Evolutionary conservation across 1,140 invertebrate genomes (phyloP), one percentile per base, ranked within the genome.

Genomic region (Colletes gigas): DNA sequence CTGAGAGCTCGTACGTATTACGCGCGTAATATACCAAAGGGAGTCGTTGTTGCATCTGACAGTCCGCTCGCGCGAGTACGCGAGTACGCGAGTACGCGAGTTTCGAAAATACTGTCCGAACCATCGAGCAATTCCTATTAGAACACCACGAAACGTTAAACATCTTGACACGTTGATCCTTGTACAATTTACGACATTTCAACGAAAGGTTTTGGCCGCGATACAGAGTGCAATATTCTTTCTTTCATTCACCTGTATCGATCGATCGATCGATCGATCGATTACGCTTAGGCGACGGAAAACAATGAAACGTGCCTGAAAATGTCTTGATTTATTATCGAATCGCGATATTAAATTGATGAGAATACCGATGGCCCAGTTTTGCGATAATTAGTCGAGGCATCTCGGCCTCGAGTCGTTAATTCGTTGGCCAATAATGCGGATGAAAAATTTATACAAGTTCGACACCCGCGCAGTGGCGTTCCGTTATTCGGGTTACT

Each of bases 91-190:
- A 15, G 30, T 9, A 17, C 4, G 5, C 39, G 41, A 62, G 66
- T n/a, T 52, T 39, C 44, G 47, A 72, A 57, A 57, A 79, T 50
- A 70, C 65, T 52, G 66, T 74, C 10, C 60, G 8, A 30, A 39
- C 47, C 71, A 39, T 54, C 54, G n/a, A 8, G 78, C 71, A 75
- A 80, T 80, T 80, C 63, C 60, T 68, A 74, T 75, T 74, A 68
- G 65, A 77, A 19, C 52, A 41, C 55, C n/a, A 12, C 41, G 21
- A 57, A 19, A 41, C 39, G 3, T 66, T 30, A 41, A 52, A 54
- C 44, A 55, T 65, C 41, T 80, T 74, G 78, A 75, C 78, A 80
- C 68, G 72, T 75, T 80, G 72, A 80, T 80, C 67, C 63, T 47
- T n/a, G 52, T 44, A 44, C 78, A 74, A 80, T 80, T 75, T 75